A percentile compares a stretch with the other conserved stretches of the same genome.
phyloP scores from a whole-genome alignment of 2,113 vertebrate species.

The Ceyx cyanopectus region DNA sequence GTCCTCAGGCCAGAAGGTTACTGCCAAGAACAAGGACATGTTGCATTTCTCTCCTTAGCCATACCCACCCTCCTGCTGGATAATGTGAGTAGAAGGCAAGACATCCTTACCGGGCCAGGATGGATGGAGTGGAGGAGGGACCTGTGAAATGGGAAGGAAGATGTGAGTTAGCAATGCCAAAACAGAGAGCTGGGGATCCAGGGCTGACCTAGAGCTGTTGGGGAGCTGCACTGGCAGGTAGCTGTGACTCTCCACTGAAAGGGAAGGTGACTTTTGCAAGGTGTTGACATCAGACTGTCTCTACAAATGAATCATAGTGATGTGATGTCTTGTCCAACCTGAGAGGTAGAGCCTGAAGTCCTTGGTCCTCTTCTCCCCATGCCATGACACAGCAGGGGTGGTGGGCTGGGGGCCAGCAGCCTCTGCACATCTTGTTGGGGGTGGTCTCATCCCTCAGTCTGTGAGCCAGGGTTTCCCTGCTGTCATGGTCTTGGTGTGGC shows the following conservation, averaged over 20 bases:
- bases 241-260: not conserved
- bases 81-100: not conserved
- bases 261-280: not conserved
- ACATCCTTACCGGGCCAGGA: constrained; percentile 50
- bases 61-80: not conserved
- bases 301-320: accelerated
- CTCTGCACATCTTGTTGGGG: not conserved
- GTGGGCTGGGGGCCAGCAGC: accelerated
- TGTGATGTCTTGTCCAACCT: not conserved
- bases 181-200: not conserved
- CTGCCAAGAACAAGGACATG: not conserved
- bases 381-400: not conserved
- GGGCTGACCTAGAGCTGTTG: not conserved
- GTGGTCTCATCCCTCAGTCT: not conserved
- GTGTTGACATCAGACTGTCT: not conserved
- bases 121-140: not conserved
- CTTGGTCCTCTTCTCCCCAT: not conserved
- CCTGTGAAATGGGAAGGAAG: constrained; percentile 35
- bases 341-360: not conserved
- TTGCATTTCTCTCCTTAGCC: not conserved
- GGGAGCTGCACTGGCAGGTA: not conserved
- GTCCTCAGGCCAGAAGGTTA: not conserved
- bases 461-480: accelerated
- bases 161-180: not conserved
- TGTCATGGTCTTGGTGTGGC: not conserved